A percentile compares a stretch with the other conserved stretches of the same genome.
These are phyloP conservation scores for Decapterus maruadsi DNA, from an alignment of 2,797 vertebrate species.

Conservation along the genomic window DNA sequence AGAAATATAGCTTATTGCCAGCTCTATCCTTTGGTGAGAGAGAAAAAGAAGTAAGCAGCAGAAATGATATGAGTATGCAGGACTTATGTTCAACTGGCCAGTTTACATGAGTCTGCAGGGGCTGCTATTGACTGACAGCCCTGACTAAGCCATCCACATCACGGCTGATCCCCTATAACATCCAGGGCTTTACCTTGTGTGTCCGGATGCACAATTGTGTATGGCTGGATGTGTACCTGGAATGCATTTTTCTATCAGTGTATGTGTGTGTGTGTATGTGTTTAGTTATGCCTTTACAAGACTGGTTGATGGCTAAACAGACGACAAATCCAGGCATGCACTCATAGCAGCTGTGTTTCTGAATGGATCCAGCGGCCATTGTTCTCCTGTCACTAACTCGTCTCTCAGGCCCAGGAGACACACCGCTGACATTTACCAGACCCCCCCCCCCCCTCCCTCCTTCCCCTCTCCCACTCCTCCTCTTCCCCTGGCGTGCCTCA, in stretches of 20 bases:
- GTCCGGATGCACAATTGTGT: slow-evolving; percentile 19
- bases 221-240: slow-evolving; percentile 22
- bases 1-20: neutral
- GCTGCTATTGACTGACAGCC: slow-evolving; percentile 63
- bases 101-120: slow-evolving; percentile 34
- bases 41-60: neutral
- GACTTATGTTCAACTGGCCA: slow-evolving; percentile 13
- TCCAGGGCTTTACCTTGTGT: slow-evolving; percentile 52
- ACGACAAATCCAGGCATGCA: slow-evolving; percentile 61
- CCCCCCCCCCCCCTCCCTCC: slow-evolving; percentile 33
- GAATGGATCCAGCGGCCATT: slow-evolving; percentile 83
- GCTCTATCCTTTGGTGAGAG: neutral
- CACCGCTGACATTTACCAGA: slow-evolving; percentile 79
- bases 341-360: slow-evolving; percentile 76
- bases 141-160: slow-evolving; percentile 60
- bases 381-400: slow-evolving; percentile 84
- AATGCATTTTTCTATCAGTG: slow-evolving; percentile 24
- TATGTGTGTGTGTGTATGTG: slow-evolving; percentile 22
- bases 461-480: slow-evolving; percentile 17
- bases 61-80: slow-evolving; percentile 21
- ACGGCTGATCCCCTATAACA: slow-evolving; percentile 57
- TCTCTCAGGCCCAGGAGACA: slow-evolving; percentile 84
- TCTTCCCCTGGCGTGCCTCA: slow-evolving; percentile 18
- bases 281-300: slow-evolving; percentile 47
- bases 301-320: slow-evolving; percentile 50